phyloP scores from a whole-genome alignment of 2,888 invertebrate species.

The Lypha dubia region DNA sequence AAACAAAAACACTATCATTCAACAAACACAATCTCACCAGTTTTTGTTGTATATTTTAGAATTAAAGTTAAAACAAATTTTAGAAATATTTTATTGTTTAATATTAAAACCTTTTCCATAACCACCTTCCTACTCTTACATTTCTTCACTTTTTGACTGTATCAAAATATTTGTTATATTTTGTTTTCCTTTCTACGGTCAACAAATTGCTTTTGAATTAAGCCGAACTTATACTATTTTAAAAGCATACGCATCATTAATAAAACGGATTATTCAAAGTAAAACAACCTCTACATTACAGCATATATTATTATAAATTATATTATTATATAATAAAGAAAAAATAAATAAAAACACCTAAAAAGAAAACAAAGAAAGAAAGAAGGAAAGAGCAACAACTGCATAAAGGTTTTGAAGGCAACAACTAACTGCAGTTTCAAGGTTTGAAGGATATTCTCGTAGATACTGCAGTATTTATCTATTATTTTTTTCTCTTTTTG shows the following conservation, averaged over 20 bases:
- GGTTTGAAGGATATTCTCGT: constrained; percentile 19
- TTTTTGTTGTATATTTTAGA: constrained; percentile 60
- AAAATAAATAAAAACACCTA: constrained; percentile 78
- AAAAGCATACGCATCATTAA: constrained; percentile 55
- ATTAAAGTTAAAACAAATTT: constrained; percentile 26
- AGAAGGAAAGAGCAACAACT: constrained; percentile 20
- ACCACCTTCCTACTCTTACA: not conserved
- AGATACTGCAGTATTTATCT: constrained; percentile 41
- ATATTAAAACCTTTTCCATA: not conserved
- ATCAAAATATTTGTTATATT: constrained; percentile 23
- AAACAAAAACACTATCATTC: constrained; percentile 20
- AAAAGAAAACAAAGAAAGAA: constrained; percentile 47
- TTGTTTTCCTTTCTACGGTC: constrained; percentile 14
- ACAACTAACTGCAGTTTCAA: constrained; percentile 28
- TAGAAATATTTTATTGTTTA: constrained; percentile 15
- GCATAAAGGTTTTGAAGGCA: constrained; percentile 22
- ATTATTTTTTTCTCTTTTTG: constrained; percentile 18
- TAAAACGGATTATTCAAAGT: constrained; percentile 58
- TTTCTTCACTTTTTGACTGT: constrained; percentile 20
- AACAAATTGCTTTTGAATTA: constrained; percentile 47
- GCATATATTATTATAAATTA: constrained; percentile 75
- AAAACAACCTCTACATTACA: constrained; percentile 67
- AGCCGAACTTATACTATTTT: constrained; percentile 63
- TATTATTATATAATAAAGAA: constrained; percentile 82
- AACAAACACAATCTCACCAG: constrained; percentile 19